Evolutionary conservation across 1,140 invertebrate genomes (phyloP).

Genomic region (Parasteatoda tepidariorum): DNA sequence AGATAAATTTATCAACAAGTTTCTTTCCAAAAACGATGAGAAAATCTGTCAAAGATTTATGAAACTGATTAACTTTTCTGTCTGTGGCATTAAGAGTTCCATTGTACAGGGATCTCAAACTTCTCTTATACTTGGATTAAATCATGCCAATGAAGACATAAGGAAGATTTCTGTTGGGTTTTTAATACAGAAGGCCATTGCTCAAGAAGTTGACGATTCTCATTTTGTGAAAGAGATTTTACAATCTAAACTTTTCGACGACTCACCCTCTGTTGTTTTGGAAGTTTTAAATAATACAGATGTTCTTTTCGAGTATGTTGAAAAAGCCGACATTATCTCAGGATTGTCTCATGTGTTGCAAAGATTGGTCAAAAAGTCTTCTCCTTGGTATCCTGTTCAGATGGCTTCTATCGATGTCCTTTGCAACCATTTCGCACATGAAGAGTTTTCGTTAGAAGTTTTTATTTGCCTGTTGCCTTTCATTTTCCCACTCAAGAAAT

Average conservation of each 20-base stretch:
- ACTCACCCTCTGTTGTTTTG: constrained; percentile 23
- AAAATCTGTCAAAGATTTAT: not conserved
- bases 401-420: constrained; percentile 8
- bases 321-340: constrained; percentile 17
- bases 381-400: constrained; percentile 36
- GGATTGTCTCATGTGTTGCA: constrained; percentile 8
- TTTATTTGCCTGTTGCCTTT: constrained; percentile 6
- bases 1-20: constrained; percentile 46
- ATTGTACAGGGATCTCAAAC: not conserved
- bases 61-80: constrained; percentile 35
- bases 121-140: constrained; percentile 50
- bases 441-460: not conserved
- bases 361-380: not conserved
- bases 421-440: not conserved
- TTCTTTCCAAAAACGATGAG: not conserved
- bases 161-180: constrained; percentile 4
- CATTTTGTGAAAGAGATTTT: constrained; percentile 46
- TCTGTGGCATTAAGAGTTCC: constrained; percentile 25
- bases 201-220: constrained; percentile 6
- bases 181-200: not conserved
- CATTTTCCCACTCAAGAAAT: constrained; percentile 6
- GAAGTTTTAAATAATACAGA: constrained; percentile 23
- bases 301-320: constrained; percentile 20
- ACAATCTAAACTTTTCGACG: constrained; percentile 22
- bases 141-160: constrained; percentile 35